Conservation (phyloP, 64 coral and sea anemone genomes). For the Platygyra sinensis region DNA sequence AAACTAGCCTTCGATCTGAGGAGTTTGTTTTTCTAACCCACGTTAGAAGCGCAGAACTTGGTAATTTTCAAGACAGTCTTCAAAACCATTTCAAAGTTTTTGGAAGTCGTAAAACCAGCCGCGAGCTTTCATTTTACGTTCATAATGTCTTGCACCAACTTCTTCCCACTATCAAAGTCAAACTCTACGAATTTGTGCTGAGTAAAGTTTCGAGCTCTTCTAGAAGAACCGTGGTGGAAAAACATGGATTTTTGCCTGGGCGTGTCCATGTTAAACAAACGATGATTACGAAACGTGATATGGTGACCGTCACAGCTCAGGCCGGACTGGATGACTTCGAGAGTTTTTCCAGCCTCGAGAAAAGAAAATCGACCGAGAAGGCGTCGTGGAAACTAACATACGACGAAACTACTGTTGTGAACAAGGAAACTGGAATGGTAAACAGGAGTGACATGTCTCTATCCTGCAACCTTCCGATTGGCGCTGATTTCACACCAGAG, state of each 20-base stretch:
- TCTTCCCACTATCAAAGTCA: constrained; percentile 53
- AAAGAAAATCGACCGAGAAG: neutral
- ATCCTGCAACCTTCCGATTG: constrained; percentile 12
- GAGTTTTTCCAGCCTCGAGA: constrained; percentile 1
- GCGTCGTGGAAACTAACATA: constrained; percentile 26
- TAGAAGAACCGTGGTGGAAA: neutral
- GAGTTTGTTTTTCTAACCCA: constrained; percentile 18
- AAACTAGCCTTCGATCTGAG: neutral
- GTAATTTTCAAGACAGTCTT: constrained; percentile 7
- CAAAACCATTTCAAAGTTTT: constrained; percentile 34
- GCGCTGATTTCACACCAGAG: neutral
- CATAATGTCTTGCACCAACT: constrained; percentile 50
- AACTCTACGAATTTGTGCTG: constrained; percentile 55
- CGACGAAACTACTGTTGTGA: constrained; percentile 49
- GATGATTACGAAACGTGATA: constrained; percentile 20
- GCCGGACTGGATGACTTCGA: constrained; percentile 8
- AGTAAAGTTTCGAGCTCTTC: constrained; percentile 32
- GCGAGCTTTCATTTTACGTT: constrained; percentile 54
- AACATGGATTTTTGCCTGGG: constrained; percentile 19
- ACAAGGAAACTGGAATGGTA: constrained; percentile 52
- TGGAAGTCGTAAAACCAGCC: neutral
- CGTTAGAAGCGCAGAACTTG: neutral
- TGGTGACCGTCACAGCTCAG: constrained; percentile 3
- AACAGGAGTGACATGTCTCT: constrained; percentile 34
- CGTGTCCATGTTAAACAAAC: constrained; percentile 19